Conservation (phyloP, 2,113 vertebrate genomes). For the Brachirus orientalis region DNA sequence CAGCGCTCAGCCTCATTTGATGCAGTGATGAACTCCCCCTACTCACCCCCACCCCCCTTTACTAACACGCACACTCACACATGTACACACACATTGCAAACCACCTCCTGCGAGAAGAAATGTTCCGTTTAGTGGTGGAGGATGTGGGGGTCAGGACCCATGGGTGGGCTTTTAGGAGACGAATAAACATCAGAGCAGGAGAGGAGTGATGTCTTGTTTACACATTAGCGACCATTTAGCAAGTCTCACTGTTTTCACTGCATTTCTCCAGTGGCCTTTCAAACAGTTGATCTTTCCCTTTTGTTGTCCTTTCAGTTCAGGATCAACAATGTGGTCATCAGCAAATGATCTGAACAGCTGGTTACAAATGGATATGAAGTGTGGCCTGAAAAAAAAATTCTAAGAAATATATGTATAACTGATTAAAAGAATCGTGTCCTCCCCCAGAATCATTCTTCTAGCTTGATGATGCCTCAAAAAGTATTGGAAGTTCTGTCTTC, state of each 20-base stretch:
- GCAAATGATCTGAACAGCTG: constrained; percentile 8
- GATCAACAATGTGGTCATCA: constrained; percentile 13
- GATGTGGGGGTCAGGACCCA: constrained; percentile 79
- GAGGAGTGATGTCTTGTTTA: constrained; percentile 97
- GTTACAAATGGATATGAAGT: constrained; percentile 8
- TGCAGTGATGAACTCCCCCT: constrained; percentile 68
- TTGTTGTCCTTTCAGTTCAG: constrained; percentile 38
- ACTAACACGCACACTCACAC: constrained; percentile 17
- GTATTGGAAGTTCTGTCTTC: too few species aligned
- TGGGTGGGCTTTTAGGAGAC: constrained; percentile 83
- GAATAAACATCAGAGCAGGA: constrained; percentile 89
- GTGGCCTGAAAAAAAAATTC: too few species aligned
- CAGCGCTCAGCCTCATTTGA: constrained; percentile 81
- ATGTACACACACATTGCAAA: constrained; percentile 29
- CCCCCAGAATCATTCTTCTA: too few species aligned
- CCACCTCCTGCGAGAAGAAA: constrained; percentile 88
- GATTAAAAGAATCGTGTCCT: too few species aligned
- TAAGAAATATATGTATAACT: too few species aligned
- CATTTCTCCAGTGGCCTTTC: constrained; percentile 54
- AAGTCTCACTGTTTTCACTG: constrained; percentile 66
- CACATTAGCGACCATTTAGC: constrained; percentile 87
- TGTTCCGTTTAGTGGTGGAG: constrained; percentile 91
- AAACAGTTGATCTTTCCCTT: constrained; percentile 59
- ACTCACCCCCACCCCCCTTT: background rate
- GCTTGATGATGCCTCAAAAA: too few species aligned